A percentile compares a stretch with the other conserved stretches of the same genome.
phyloP scores from a whole-genome alignment of 2,113 vertebrate genomes.

The Datnioides undecimradiatus region DNA sequence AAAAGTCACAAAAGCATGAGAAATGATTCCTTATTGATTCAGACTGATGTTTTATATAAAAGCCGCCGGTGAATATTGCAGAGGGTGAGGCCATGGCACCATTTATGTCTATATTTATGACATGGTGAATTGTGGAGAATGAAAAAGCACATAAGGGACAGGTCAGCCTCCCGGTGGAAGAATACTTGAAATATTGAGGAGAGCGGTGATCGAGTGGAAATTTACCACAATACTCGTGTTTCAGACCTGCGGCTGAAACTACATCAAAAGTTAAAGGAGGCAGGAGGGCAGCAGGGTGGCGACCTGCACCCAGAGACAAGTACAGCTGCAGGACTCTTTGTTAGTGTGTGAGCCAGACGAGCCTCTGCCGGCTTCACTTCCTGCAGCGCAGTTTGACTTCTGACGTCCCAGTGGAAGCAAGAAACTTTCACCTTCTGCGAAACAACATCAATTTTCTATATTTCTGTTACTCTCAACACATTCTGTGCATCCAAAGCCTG shows the following conservation, averaged over 20 bases:
- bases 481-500: not conserved
- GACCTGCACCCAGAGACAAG: not conserved
- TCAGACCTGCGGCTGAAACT: not conserved
- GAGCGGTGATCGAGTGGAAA: not conserved
- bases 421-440: not conserved
- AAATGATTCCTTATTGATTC: slow-evolving; percentile 10
- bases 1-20: not conserved
- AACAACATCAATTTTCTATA: not conserved
- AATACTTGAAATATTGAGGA: slow-evolving; percentile 1
- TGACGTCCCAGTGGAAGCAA: not conserved
- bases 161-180: not conserved
- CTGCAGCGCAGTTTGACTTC: not conserved
- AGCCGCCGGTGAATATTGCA: not conserved
- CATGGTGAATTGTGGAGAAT: slow-evolving; percentile 11
- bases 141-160: not conserved
- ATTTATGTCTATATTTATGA: slow-evolving; percentile 20
- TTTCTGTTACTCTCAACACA: not conserved
- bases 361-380: not conserved
- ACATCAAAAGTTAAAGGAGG: not conserved
- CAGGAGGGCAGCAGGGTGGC: not conserved
- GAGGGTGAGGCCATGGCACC: not conserved
- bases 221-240: not conserved
- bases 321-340: not conserved
- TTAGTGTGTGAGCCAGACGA: not conserved
- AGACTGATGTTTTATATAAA: slow-evolving; percentile 27